Base-by-base conservation (phyloP, 2,113 vertebrate genomes). In the Salvelinus alpinus region DNA sequence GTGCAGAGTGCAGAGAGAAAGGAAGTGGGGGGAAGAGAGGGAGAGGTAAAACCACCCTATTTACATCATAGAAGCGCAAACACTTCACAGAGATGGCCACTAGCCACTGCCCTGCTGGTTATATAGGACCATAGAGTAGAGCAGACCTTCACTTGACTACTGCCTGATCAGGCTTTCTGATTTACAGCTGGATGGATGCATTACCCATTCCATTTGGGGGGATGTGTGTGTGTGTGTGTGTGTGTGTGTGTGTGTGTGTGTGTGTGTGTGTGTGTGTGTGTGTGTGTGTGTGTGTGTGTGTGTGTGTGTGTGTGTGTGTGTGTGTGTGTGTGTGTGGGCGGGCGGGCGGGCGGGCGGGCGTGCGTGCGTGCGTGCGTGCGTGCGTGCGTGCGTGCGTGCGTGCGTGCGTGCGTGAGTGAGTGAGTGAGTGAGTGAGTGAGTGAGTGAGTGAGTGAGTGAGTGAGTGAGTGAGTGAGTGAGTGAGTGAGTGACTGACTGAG, bases 41-140 rank as follows among this genome's bases (percentile, higher is more conserved):
- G 8, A 8, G 38, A 34, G 34, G 34, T 34, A 9, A 38, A n/a
- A 75, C 54, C 60, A 74, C 76, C 57, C 72, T 75, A 77, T 85
- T 81, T 79, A 71, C 76, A 27, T 9, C 64, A 66, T 34, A 74
- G 78, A 73, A 73, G 76, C 81, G 84, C 76, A 73, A 85, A 84
- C 83, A 85, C 88, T 89, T 85, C 86, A 80, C 29, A 11, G 31
- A 62, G 44, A 54, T 57, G 6, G 12, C 77, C 38, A 44, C 12
- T 44, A 44, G 9, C 38, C 38, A 11, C 9, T 44, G 38, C 2
- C 64, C 83, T 88, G 85, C 80, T 22, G 1, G 64, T 66, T 67
- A 13, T 70, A 9, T 29, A 64, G 54, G 38, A 80, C 70, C 5
- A 24, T 48, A 77, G 74, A 87, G 75, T 62, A 77, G 51, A 0